phyloP scores from a whole-genome alignment of 2,113 vertebrate genomes.

The Chaenocephalus aceratus region DNA sequence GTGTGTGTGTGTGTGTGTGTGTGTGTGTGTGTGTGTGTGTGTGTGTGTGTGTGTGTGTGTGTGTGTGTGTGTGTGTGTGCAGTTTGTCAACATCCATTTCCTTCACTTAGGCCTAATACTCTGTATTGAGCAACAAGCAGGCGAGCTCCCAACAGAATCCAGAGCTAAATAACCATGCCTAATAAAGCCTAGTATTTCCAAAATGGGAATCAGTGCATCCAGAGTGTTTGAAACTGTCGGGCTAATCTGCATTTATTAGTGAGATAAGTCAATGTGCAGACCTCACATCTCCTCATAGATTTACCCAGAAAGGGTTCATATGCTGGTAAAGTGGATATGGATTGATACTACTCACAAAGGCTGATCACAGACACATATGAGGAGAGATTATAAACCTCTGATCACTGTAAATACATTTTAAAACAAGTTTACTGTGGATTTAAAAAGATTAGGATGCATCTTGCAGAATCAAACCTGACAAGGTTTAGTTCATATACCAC shows the following conservation, averaged over 20 bases:
- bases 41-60: constrained; percentile 8
- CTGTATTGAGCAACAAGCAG: constrained; percentile 79
- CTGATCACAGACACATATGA: constrained; percentile 23
- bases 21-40: constrained; percentile 30
- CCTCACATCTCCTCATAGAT: constrained; percentile 58
- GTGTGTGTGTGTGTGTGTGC: constrained; percentile 27
- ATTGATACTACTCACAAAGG: constrained; percentile 60
- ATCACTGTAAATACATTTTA: constrained; percentile 48
- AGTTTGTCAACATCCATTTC: constrained; percentile 80
- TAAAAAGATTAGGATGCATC: too few species aligned
- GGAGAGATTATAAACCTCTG: constrained; percentile 37
- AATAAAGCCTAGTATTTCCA: constrained; percentile 70
- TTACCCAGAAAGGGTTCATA: constrained; percentile 59
- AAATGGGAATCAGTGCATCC: constrained; percentile 58
- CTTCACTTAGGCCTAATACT: constrained; percentile 80
- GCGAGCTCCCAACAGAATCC: constrained; percentile 69
- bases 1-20: constrained; percentile 51
- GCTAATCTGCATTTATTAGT: constrained; percentile 75
- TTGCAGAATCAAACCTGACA: too few species aligned
- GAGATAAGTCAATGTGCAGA: constrained; percentile 56
- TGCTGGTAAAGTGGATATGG: constrained; percentile 65
- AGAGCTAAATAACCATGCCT: constrained; percentile 70
- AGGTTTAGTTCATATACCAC: not conserved
- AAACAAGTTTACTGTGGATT: constrained; percentile 8
- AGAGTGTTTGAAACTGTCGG: constrained; percentile 62